Evolutionary conservation across 2,888 invertebrate species (phyloP), one percentile per base, ranked within the genome.

Genomic region (Anticlea derivata): DNA sequence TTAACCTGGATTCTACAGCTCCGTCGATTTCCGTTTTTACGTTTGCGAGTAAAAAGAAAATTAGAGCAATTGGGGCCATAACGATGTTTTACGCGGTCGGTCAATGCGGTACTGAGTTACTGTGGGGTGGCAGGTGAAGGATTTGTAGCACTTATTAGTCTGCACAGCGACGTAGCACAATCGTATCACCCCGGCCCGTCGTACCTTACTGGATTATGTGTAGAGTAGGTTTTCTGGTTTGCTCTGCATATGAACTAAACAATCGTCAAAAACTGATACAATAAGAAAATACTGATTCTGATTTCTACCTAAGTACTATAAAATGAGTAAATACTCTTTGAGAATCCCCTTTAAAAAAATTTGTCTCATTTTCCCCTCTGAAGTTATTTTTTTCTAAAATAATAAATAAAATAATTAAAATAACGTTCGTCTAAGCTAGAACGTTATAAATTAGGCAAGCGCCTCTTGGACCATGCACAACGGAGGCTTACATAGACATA

Each of bases 111-210:
- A 68, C 67, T 69, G 71, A 60, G 61, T 62, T 50, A 62, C 44
- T 50, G 54, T 58, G 58, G 63, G 65, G 68, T 64, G 80, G 78
- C 78, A 78, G 71, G 70, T 72, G 73, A 78, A 72, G 89, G 88
- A 89, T 89, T 89, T 88, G 83, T 86, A 80, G 89, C 89, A 89
- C 89, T 89, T 90, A 80, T 78, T 66, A 76, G 89, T 88, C 89
- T 89, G 88, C 89, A 81, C 79, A 73, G 63, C 79, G 70, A 75
- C 75, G 78, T 80, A 75, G 75, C 73, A 82, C 80, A 84, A 80
- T 80, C 77, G 82, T 85, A 83, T 83, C 82, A 81, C 74, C 17
- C 17, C 66, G 73, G 67, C 78, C 68, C 70, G 71, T 50, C 63
- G 62, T 68, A 63, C 73, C 73, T 81, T 83, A 86, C 82, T 75